Base-by-base conservation (phyloP, 92 coral and sea anemone genomes). In the Porites rus region DNA sequence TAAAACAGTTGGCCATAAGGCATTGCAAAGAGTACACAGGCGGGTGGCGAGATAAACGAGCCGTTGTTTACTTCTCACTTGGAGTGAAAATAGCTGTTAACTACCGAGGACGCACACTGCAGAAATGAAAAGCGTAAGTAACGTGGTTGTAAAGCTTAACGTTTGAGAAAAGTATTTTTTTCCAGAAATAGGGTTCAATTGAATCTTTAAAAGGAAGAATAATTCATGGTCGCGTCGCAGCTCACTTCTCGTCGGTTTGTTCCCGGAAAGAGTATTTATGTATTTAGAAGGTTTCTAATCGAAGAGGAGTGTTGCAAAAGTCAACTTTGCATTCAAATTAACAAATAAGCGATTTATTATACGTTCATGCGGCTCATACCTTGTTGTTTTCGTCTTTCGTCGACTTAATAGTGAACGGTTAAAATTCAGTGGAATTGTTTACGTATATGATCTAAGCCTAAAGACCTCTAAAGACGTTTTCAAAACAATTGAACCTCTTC, bases 1-100 rank as follows among this genome's bases (percentile, higher is more conserved):
- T 83, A 80, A 83, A 80, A 83, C 64, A 83, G 87, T 83, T 83
- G 73, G 54, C 80, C 71, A 20, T 62, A 74, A 83, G 87, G 65
- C 87, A 83, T 83, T 83, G 63, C 80, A 72, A 83, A 74, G 79
- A 17, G 74, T 77, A 81, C 70, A 69, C 86, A 53, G 69, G 46
- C 46, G 46, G 46, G 46, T 4, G 59, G 77, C 58, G n/a, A 83
- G 73, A 83, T 72, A 60, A 83, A 62, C 52, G 50, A 56, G 52
- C 52, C 72, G 51, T 83, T 74, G 87, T 83, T 83, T 82, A 65
- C 80, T 25, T 19, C 73, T 16, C 87, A 46, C 80, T 64, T 83
- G 87, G 87, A 72, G 87, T 38, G 80, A 52, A 61, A 70, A 83
- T 38, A 51, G 61, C 87, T 83, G 87, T 83, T 83, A 22, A 70